Conservation (phyloP, 2,888 invertebrate species). For the Drepana falcataria region DNA sequence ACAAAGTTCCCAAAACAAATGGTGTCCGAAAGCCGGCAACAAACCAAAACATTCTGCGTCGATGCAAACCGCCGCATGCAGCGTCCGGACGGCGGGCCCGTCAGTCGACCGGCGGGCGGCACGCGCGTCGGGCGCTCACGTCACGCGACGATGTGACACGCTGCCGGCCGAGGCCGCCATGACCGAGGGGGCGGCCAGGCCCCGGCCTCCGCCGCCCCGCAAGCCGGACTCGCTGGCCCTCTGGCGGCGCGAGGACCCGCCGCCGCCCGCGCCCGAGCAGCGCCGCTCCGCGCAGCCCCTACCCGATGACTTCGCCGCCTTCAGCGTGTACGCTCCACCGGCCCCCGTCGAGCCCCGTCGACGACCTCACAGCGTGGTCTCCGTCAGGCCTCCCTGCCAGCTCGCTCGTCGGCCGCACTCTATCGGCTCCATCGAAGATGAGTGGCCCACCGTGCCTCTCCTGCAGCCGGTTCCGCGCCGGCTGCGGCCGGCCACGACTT, state of each 20-base stretch:
- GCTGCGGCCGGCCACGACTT: conserved; percentile 60
- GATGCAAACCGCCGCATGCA: conserved; percentile 29
- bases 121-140: conserved; percentile 48
- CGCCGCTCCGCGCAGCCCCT: conserved; percentile 27
- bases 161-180: conserved; percentile 52
- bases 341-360: conserved; percentile 54
- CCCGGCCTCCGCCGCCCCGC: conserved; percentile 74
- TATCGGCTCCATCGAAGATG: conserved; percentile 74
- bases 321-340: conserved; percentile 78
- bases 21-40: conserved; percentile 7
- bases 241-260: conserved; percentile 69
- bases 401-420: conserved; percentile 79
- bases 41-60: conserved; percentile 41
- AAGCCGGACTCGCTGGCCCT: conserved; percentile 66
- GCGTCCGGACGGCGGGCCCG: conserved; percentile 35
- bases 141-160: conserved; percentile 44
- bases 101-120: conserved; percentile 54
- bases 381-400: conserved; percentile 55
- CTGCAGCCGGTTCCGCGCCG: conserved; percentile 77
- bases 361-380: conserved; percentile 76
- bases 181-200: conserved; percentile 72
- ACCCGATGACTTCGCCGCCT: conserved; percentile 62
- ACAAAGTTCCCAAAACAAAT: neutral
- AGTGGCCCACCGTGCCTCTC: conserved; percentile 68
- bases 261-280: conserved; percentile 67